Evolutionary conservation across 2,888 invertebrate genomes (phyloP).

Genomic region (Heliconius charithonia): DNA sequence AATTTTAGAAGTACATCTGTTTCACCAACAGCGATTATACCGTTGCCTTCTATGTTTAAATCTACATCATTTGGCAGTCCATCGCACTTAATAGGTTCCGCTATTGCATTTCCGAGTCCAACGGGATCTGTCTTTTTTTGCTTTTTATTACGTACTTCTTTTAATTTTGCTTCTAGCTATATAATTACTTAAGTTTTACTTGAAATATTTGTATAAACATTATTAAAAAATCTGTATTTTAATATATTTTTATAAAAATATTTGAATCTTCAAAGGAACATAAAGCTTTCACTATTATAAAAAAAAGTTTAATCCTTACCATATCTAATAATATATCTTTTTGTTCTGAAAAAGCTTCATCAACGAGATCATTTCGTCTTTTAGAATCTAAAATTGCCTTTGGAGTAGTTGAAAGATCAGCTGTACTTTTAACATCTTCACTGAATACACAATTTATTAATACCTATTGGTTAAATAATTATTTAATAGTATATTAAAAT

Average conservation of each 20-base stretch:
- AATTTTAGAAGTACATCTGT: constrained; percentile 60
- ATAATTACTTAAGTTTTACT: background rate
- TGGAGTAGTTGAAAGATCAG: constrained; percentile 33
- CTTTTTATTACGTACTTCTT: constrained; percentile 69
- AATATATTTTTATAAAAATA: background rate
- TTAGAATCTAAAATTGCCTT: constrained; percentile 54
- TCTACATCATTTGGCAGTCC: constrained; percentile 57
- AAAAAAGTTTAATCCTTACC: constrained; percentile 51
- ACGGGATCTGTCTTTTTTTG: constrained; percentile 56
- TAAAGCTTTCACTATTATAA: too few species aligned
- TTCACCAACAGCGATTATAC: constrained; percentile 67
- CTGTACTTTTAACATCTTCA: constrained; percentile 44
- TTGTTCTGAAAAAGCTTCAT: constrained; percentile 68
- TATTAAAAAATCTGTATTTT: background rate
- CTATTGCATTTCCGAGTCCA: constrained; percentile 39
- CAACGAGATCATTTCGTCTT: constrained; percentile 59
- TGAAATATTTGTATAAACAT: background rate
- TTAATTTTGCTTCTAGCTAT: constrained; percentile 72
- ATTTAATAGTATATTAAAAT: background rate
- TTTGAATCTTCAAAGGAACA: background rate
- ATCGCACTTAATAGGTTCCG: constrained; percentile 52
- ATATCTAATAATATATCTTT: constrained; percentile 70
- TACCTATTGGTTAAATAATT: constrained; percentile 20
- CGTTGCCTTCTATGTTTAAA: constrained; percentile 61
- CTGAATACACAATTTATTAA: constrained; percentile 14